Evolutionary conservation across 2,888 invertebrate species (phyloP), one percentile per base, ranked within the genome.

Genomic region (Horisme vitalbata): DNA sequence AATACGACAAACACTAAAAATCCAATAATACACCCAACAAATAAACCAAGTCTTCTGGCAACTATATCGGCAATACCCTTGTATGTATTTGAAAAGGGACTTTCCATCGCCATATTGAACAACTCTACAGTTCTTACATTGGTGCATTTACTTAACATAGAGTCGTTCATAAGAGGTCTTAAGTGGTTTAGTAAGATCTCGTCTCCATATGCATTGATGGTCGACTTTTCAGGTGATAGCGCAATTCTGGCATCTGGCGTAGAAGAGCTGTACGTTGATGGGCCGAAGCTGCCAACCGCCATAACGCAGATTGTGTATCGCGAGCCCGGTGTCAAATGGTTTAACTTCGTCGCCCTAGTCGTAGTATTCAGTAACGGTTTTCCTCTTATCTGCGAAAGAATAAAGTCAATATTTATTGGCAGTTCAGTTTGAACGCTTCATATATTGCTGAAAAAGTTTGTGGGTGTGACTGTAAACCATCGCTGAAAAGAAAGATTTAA

Each of bases 251-350:
- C 90, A 69, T 92, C 84, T 58, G 93, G 82, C 51, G 76, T 57
- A 1, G 85, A 78, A 18, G 81, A 82, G 14, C 69, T 90, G 61
- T 64, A 79, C 57, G 70, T 71, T 65, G 69, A 91, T 79, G 68
- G 91, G 75, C 75, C 82, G 39, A 86, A 82, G 84, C 94, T 95
- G 47, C 96, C 96, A 50, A 95, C 86, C n/a, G 96, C 97, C 65
- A 96, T 90, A 39, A 97, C 96, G 81, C 97, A 97, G 66, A 97
- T 94, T 52, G 94, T 91, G 82, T 97, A 97, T 56, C 94, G 93
- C 2, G 95, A 95, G 66, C 94, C 95, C 2, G 97, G 94, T 52
- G 92, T 92, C 57, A 97, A 89, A 70, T 94, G 93, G 43, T 92
- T 92, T 37, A 97, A 90, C 77, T 93, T 93, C 45, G 94, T 93